A percentile compares a stretch with the other conserved stretches of the same genome.
phyloP scores from a whole-genome alignment of 2,113 vertebrate genomes.

The Urocolius indicus region DNA sequence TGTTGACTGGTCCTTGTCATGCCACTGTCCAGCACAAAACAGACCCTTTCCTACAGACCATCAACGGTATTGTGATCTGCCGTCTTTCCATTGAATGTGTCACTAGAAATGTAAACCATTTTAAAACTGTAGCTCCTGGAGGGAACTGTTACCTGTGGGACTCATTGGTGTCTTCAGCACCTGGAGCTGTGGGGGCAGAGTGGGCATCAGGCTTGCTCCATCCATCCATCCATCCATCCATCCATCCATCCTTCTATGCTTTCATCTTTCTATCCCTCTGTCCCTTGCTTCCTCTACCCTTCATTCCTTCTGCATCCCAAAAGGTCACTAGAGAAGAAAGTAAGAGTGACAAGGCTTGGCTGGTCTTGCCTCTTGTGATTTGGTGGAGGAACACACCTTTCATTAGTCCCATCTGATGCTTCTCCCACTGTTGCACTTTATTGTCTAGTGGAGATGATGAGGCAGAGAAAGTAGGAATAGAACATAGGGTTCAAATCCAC shows the following conservation, averaged over 20 bases:
- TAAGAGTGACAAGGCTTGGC: not conserved
- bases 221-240: not conserved
- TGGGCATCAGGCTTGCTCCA: not conserved
- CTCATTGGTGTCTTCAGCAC: not conserved
- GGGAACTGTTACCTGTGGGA: not conserved
- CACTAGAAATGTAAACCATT: not conserved
- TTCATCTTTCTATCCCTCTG: not conserved
- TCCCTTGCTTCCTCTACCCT: too few species aligned
- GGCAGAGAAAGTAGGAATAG: not conserved
- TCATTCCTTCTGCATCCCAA: not conserved
- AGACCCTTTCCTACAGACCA: not conserved
- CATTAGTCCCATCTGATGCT: not conserved
- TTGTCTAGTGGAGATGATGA: not conserved
- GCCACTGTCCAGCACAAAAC: not conserved
- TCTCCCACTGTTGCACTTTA: not conserved
- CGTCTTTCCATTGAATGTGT: not conserved
- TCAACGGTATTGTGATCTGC: not conserved
- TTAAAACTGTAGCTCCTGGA: not conserved
- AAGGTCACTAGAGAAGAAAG: not conserved
- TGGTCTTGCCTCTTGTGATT: not conserved
- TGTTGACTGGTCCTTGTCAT: not conserved
- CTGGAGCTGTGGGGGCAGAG: not conserved
- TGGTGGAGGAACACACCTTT: not conserved
- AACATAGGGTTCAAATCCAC: not conserved
- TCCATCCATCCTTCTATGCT: not conserved